These are phyloP conservation scores for Patiria miniata DNA, from an alignment of 35 echinoderm and acorn worm species.

Conservation along the genomic window DNA sequence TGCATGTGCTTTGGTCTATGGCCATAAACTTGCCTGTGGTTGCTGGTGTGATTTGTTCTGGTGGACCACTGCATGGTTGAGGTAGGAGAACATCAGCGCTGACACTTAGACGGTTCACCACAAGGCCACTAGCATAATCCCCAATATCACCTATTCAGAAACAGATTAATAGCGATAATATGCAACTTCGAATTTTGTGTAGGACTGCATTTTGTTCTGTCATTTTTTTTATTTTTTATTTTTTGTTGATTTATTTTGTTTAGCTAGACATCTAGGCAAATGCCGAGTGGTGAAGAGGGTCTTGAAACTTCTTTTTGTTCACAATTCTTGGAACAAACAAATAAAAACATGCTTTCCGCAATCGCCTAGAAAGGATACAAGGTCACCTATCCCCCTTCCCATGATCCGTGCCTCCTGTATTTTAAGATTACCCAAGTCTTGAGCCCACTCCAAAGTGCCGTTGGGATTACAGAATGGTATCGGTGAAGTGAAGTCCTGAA, in stretches of 20 bases:
- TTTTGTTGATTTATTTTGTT: too few species aligned
- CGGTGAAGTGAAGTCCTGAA: background rate
- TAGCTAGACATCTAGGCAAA: too few species aligned
- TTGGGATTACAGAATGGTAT: slow-evolving; percentile 26
- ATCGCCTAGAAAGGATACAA: too few species aligned
- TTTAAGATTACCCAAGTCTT: slow-evolving; percentile 9
- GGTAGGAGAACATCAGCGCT: slow-evolving; percentile 27
- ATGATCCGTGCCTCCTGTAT: too few species aligned
- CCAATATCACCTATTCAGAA: background rate
- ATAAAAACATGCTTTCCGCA: too few species aligned
- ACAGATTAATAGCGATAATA: background rate
- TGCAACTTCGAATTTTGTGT: background rate
- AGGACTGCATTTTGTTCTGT: too few species aligned
- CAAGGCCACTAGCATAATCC: slow-evolving; percentile 4
- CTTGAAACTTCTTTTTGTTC: too few species aligned
- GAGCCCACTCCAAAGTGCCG: slow-evolving; percentile 26
- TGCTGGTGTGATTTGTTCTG: slow-evolving; percentile 11
- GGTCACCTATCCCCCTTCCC: too few species aligned
- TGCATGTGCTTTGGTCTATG: too few species aligned
- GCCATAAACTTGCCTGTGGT: background rate
- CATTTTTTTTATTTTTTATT: too few species aligned
- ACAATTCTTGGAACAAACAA: too few species aligned
- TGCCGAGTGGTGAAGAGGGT: too few species aligned
- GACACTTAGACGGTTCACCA: background rate
- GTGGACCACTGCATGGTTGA: slow-evolving; percentile 24